phyloP scores from a whole-genome alignment of 2,113 vertebrate species.

The Phrynosoma platyrhinos region DNA sequence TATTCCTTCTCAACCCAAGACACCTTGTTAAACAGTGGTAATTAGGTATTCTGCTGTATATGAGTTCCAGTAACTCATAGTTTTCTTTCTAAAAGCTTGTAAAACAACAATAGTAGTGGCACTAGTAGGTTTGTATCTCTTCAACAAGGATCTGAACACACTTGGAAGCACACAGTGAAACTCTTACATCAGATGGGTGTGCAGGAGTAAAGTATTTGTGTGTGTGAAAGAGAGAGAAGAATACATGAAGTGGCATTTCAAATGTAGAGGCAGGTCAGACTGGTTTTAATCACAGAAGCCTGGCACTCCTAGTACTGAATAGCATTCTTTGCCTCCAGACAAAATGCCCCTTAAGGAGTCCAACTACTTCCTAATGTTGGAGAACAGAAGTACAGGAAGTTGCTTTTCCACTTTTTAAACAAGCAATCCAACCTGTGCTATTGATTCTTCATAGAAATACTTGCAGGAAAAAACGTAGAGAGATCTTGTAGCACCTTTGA shows the following conservation, averaged over 20 bases:
- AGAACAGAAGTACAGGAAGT: background rate
- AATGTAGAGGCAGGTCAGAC: background rate
- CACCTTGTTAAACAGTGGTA: background rate
- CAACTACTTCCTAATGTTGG: background rate
- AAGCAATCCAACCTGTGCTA: background rate
- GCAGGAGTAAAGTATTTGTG: background rate
- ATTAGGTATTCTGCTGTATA: background rate
- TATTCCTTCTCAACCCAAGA: background rate
- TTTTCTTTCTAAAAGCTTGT: background rate
- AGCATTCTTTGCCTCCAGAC: background rate
- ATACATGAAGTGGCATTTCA: conserved; percentile 4
- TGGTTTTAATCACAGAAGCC: conserved; percentile 1
- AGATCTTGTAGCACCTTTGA: no score
- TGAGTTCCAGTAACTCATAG: background rate
- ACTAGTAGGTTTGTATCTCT: background rate
- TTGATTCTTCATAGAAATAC: background rate
- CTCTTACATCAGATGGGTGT: background rate
- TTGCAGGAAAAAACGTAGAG: no score
- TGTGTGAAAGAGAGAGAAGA: background rate
- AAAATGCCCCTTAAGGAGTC: background rate
- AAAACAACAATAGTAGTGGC: background rate
- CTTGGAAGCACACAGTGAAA: background rate
- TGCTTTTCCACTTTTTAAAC: background rate
- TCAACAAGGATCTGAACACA: background rate
- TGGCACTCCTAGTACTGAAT: background rate